These are phyloP conservation scores for Micronycteris hirsuta DNA, from an alignment of 2,113 vertebrate genomes.

Conservation along the genomic window DNA sequence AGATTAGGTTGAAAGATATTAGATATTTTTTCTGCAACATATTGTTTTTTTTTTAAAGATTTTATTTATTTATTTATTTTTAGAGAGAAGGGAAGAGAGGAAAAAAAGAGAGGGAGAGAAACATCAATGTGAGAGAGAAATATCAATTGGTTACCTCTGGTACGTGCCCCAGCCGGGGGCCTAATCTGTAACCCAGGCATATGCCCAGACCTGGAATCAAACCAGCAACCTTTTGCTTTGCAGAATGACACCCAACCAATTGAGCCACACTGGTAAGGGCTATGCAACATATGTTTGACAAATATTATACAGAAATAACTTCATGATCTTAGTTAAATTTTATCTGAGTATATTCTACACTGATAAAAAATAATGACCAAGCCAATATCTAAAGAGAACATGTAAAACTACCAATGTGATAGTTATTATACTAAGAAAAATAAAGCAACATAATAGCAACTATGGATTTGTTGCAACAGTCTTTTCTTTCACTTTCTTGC, in stretches of 20 bases:
- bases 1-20: background rate
- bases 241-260: no score
- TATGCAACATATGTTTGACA: background rate
- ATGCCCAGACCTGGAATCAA: no score
- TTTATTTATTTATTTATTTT: no score
- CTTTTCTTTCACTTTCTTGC: background rate
- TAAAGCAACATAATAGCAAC: background rate
- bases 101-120: no score
- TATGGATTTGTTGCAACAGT: background rate
- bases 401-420: background rate
- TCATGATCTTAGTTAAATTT: background rate
- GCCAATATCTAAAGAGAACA: background rate
- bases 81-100: no score
- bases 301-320: conserved; percentile 22
- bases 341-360: background rate
- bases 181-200: no score
- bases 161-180: no score
- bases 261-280: no score
- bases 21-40: background rate
- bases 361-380: background rate
- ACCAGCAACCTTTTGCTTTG: no score
- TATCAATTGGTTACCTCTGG: no score
- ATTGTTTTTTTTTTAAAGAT: background rate
- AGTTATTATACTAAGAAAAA: background rate
- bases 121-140: no score